Evolutionary conservation across 30 jellyfish, hydroid and myxozoan genomes (phyloP), one percentile per base, ranked within the genome.

Genomic region (Catostylus mosaicus): DNA sequence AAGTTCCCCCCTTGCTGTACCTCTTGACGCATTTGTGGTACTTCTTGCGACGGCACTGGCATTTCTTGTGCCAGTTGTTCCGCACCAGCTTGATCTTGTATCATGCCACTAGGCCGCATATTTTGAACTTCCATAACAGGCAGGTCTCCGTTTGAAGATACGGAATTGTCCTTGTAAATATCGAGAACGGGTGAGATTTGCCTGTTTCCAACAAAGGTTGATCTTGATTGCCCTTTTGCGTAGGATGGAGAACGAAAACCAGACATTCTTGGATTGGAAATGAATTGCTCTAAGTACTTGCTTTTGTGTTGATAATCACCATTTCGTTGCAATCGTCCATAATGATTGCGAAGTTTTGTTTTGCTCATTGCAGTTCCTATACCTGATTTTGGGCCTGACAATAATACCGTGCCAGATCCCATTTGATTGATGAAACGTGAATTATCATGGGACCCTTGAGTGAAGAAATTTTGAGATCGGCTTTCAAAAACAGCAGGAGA

Each of bases 101-200:
- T 1, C 38, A 10, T 68, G 38, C 88, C 88, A 36, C 38, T 76
- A 7, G 75, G 78, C 67, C 80, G 26, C 79, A 82, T 1, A n/a
- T 29, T 68, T 45, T 82, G 74, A 46, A 82, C 80, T 40, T 82
- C 92, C 92, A 82, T 82, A 19, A 82, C 71, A 2, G 92, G 92
- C 37, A 74, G 31, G 67, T 82, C 92, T 0, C 92, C 86, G 16
- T 46, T 63, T 10, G 86, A 14, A 20, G 92, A 60, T 1, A 82
- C 86, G 10, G 83, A 74, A 34, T 69, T 82, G 75, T 82, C 92
- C 33, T 82, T 71, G 73, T 82, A 82, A 26, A 82, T 82, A 20
- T 82, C 92, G 8, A 82, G 26, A 18, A 79, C 92, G 9, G 92
- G 92, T 2, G 86, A 51, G 33, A 82, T 74, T 2, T 30, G 92